Evolutionary conservation across 2,113 vertebrate species (phyloP).

Genomic region (Stegostoma tigrinum): DNA sequence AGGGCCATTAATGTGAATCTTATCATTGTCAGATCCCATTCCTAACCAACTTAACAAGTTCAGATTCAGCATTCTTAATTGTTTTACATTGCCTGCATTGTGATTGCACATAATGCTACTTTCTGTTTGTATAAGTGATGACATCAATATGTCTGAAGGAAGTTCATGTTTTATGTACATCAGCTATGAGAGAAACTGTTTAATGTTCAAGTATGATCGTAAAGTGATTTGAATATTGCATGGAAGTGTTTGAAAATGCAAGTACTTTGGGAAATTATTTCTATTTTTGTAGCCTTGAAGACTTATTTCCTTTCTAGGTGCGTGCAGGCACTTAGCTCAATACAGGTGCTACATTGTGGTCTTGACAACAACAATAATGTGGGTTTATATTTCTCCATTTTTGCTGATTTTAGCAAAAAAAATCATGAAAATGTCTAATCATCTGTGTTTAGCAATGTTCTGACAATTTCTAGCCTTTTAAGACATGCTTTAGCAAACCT

Average conservation of each 20-base stretch:
- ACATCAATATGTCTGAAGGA: constrained; percentile 4
- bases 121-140: not conserved
- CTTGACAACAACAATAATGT: not conserved
- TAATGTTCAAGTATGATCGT: not conserved
- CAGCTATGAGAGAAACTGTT: not conserved
- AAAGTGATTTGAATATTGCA: not conserved
- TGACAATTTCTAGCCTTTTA: not conserved
- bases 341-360: not conserved
- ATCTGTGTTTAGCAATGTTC: not conserved
- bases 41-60: not conserved
- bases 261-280: not conserved
- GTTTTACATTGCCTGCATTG: not conserved
- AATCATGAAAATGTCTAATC: not conserved
- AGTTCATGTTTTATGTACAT: not conserved
- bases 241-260: not conserved
- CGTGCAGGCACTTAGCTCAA: not conserved
- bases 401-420: not conserved
- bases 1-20: not conserved
- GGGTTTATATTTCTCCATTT: not conserved
- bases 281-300: not conserved
- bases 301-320: not conserved
- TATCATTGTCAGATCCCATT: not conserved
- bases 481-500: not conserved
- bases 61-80: not conserved
- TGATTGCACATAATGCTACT: not conserved